Conservation (phyloP, 2,797 vertebrate genomes). For the Cirrhinus molitorella region DNA sequence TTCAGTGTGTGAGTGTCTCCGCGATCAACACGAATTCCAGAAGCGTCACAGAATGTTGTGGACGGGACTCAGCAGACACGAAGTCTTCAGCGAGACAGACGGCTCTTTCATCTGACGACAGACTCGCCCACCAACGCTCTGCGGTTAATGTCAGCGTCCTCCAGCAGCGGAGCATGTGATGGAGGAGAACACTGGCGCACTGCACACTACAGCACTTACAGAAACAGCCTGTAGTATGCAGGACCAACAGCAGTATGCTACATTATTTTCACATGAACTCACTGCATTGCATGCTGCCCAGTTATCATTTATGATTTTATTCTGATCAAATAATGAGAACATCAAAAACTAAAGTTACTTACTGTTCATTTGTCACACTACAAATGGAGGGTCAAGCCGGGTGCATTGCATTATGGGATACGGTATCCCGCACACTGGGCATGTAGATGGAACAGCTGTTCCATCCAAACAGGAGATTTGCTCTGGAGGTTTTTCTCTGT, state of each 20-base stretch:
- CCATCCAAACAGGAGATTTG: not conserved
- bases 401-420: not conserved
- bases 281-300: not conserved
- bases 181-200: not conserved
- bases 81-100: constrained; percentile 57
- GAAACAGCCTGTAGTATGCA: not conserved
- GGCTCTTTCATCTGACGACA: constrained; percentile 52
- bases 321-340: not conserved
- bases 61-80: not conserved
- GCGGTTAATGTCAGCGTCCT: constrained; percentile 52
- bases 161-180: constrained; percentile 45
- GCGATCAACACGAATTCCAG: not conserved
- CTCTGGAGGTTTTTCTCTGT: no score
- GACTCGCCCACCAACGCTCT: constrained; percentile 49
- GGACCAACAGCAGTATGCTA: not conserved
- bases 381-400: not conserved
- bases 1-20: not conserved
- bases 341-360: not conserved
- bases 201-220: not conserved
- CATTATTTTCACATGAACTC: not conserved
- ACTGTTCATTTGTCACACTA: not conserved
- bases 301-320: not conserved
- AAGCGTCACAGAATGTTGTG: not conserved
- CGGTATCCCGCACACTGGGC: not conserved
- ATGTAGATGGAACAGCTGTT: not conserved